Base-by-base conservation (phyloP, 2,888 invertebrate species). In the Creontiades dilutus region DNA sequence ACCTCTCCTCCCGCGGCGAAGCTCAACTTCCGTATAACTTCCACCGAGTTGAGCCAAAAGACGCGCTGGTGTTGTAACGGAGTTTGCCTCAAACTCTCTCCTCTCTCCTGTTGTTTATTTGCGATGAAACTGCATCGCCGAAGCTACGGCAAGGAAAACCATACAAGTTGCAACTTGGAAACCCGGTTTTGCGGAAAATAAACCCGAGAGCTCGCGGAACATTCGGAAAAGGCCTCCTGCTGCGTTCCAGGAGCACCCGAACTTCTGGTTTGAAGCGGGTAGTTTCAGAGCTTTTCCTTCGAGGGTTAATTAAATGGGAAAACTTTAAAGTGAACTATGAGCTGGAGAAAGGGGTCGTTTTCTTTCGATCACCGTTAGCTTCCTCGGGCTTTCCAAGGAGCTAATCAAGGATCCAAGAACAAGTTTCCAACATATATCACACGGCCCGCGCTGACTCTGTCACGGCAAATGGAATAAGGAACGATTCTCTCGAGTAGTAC, bases 151-250 rank as follows among this genome's bases (percentile, higher is more conserved):
- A 86, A 68, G 75, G 75, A 27, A 86, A 86, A 86, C 68, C 86
- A 75, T 86, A 75, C 86, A 86, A 86, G 86, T 86, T 52, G 85
- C 85, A 85, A 85, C 57, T 85, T 80, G 47, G 48, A 82, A 14
- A 46, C 19, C 7, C 75, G 46, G 46, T 75, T 86, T 37, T 5
- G 14, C 3, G 46, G 75, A 16, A 37, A 75, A 86, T 86, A 86
- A 86, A 86, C 86, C 76, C 12, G 28, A 27, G 37, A 9, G n/a
- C 68, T 68, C 57, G 52, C 28, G 11, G 52, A 84, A 28, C 28
- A 19, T 7, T 19, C 37, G 47, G 78, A 47, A 78, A 78, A 85
- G 55, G 55, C 75, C 86, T 68, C 75, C n/a, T 16, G 27, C 37
- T 86, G 28, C 86, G 16, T 68, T 68, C 19, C n/a, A 19, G 19